Evolutionary conservation across 92 coral and sea anemone genomes (phyloP), one percentile per base, ranked within the genome.

Genomic region (Diadumene lineata): DNA sequence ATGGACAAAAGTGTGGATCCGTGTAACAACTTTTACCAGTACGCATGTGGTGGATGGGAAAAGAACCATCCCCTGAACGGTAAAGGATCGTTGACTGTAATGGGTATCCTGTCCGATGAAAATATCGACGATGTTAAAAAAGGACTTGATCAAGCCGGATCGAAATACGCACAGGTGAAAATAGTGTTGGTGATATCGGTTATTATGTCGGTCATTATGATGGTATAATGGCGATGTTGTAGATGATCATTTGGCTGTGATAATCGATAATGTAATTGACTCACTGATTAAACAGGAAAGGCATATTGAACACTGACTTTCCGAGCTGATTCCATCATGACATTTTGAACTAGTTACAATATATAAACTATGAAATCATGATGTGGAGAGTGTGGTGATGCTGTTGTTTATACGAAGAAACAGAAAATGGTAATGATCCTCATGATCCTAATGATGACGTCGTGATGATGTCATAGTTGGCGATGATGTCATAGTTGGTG

Each of bases 31-130:
- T 88, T 88, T 34, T 84, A 75, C 64, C 28, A 79, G 1, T 88
- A 80, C 44, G 72, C 93, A 0, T 88, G 93, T 60, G 89, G 86
- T 55, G 93, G 93, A 1, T 88, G 82, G 55, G n/a, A 79, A 15
- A 68, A 72, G 43, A 67, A 46, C 8, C 69, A 88, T 32, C 72
- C 84, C 9, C 80, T 84, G 3, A 43, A 29, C 1, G 67, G 19
- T 9, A 70, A 79, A 34, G 56, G 65, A 64, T 75, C 87, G 10
- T 31, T 11, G 50, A 29, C 33, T 7, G 58, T 13, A 15, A 53
- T 15, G 21, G 19, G 21, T 3, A 13, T 53, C 50, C 17, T 31
- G 26, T 33, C 48, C 17, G 19, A 19, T 0, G 65, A 66, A 10
- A 74, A 71, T 51, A 84, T 77, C 38, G 9, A 56, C 4, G 60